Conservation (phyloP, 2,888 invertebrate species). For the Melinopterus prodromus region DNA sequence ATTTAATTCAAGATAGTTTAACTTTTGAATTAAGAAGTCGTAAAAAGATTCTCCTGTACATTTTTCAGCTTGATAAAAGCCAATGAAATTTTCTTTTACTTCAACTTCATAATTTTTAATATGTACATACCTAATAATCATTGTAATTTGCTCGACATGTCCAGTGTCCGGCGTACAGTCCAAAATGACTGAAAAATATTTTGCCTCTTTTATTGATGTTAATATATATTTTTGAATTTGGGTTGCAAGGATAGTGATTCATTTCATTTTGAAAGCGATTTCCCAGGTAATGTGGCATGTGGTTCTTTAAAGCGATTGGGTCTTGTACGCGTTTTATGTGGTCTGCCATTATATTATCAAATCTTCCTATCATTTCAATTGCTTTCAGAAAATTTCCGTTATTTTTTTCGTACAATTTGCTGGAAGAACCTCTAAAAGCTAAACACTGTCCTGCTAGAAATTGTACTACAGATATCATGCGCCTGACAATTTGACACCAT, state of each 20-base stretch:
- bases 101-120: constrained; percentile 14
- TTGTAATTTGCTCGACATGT: constrained; percentile 14
- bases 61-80: constrained; percentile 9
- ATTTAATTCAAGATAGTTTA: constrained; percentile 21
- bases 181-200: constrained; percentile 14
- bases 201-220: constrained; percentile 10
- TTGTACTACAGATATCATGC: constrained; percentile 4
- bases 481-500: constrained; percentile 10
- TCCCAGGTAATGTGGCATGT: constrained; percentile 18
- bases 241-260: constrained; percentile 9
- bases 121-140: constrained; percentile 6
- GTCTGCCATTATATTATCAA: constrained; percentile 14
- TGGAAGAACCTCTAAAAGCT: constrained; percentile 12
- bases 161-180: constrained; percentile 14
- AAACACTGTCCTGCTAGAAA: constrained; percentile 16
- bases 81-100: constrained; percentile 16
- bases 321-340: constrained; percentile 17
- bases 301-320: constrained; percentile 13
- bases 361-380: constrained; percentile 15
- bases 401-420: constrained; percentile 12
- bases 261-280: constrained; percentile 13
- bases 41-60: constrained; percentile 13
- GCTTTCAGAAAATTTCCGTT: constrained; percentile 15
- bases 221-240: constrained; percentile 12
- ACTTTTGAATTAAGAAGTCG: constrained; percentile 17